These are phyloP conservation scores for Drosophila hydei DNA, from an alignment of 1,140 invertebrate genomes.

Conservation along the genomic window DNA sequence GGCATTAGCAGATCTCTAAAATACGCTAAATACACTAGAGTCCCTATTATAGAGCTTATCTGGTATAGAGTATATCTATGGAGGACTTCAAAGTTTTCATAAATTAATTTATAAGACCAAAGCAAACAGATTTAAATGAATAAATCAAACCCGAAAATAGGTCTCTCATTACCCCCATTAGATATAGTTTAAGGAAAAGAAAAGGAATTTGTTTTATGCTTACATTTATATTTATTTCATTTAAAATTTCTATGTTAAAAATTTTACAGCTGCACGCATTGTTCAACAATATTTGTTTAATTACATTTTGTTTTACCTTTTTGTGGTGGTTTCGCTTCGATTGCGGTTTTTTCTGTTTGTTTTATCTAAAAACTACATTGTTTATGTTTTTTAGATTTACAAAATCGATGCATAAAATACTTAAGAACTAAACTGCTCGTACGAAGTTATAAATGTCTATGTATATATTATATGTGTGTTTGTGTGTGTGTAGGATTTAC, in stretches of 20 bases:
- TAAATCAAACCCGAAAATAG: too few relatives aligned
- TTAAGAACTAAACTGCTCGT: constrained; percentile 53
- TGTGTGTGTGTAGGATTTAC: constrained; percentile 27
- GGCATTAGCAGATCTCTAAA: too few relatives aligned
- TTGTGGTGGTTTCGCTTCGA: constrained; percentile 31
- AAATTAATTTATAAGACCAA: too few relatives aligned
- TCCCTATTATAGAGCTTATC: too few relatives aligned
- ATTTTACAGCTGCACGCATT: constrained; percentile 80
- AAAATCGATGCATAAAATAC: constrained; percentile 78
- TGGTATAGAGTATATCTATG: too few relatives aligned
- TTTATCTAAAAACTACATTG: constrained; percentile 64
- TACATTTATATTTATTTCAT: constrained; percentile 80
- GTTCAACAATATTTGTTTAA: constrained; percentile 72
- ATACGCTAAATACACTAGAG: too few relatives aligned
- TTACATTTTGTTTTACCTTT: constrained; percentile 46
- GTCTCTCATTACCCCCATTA: too few relatives aligned
- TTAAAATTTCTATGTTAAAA: constrained; percentile 79
- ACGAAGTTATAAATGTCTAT: constrained; percentile 26
- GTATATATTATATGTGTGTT: constrained; percentile 37
- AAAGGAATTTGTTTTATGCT: constrained; percentile 1
- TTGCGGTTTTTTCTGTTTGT: constrained; percentile 27
- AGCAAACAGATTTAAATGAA: too few relatives aligned
- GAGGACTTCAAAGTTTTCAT: too few relatives aligned
- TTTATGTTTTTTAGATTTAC: constrained; percentile 56
- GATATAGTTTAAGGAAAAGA: too few relatives aligned